These are phyloP conservation scores for Eutrigla gurnardus DNA, from an alignment of 2,797 vertebrate species.

Conservation along the genomic window DNA sequence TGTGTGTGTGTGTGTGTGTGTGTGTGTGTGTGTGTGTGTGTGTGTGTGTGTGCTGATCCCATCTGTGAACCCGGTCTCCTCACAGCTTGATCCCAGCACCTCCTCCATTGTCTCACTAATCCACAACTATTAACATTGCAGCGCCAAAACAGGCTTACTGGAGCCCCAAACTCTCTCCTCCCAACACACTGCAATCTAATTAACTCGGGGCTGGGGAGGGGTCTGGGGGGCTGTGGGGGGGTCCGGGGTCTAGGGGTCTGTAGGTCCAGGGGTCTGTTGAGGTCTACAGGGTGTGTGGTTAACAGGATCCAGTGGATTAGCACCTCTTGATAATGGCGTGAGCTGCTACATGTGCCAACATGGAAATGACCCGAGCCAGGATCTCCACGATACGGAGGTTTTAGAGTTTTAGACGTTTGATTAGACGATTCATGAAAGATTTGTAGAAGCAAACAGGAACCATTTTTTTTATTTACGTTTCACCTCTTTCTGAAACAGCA, in stretches of 20 bases:
- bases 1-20: background rate
- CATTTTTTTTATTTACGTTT: too few relatives aligned
- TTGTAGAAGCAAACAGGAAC: background rate
- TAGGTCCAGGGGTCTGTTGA: constrained; percentile 1
- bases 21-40: constrained; percentile 26
- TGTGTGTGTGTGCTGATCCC: constrained; percentile 53
- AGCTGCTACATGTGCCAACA: constrained; percentile 56
- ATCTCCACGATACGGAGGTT: constrained; percentile 10
- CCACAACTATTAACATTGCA: constrained; percentile 71
- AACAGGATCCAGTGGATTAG: constrained; percentile 70
- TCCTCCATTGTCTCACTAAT: constrained; percentile 77
- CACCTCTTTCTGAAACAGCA: too few relatives aligned
- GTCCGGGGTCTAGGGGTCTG: constrained; percentile 1
- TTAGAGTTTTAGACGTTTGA: background rate
- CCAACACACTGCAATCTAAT: constrained; percentile 70
- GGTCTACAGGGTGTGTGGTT: constrained; percentile 34
- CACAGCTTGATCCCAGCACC: constrained; percentile 71
- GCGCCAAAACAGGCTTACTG: constrained; percentile 58
- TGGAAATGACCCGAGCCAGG: constrained; percentile 28
- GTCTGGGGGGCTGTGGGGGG: background rate
- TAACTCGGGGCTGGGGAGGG: constrained; percentile 38
- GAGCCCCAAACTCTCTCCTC: constrained; percentile 59
- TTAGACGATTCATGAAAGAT: background rate
- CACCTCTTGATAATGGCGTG: constrained; percentile 43
- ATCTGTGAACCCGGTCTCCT: constrained; percentile 74